Conservation (phyloP, 2,797 vertebrate species). For the Pygocentrus nattereri region DNA sequence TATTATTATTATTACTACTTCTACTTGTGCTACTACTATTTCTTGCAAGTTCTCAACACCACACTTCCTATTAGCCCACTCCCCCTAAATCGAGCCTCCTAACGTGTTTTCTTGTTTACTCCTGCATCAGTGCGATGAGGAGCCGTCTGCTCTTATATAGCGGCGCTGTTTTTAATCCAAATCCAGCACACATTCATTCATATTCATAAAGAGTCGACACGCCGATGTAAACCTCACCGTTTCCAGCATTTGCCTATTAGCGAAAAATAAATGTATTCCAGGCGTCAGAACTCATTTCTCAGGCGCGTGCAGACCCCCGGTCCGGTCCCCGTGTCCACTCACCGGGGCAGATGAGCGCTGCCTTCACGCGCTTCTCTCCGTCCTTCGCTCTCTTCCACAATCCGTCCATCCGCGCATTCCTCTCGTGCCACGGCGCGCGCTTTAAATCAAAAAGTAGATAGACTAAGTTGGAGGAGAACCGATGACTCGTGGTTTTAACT, state of each 20-base stretch:
- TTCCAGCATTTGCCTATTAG: not conserved
- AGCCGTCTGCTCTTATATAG: not conserved
- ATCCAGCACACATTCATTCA: not conserved
- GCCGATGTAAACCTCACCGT: not conserved
- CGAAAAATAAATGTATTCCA: not conserved
- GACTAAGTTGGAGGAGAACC: not conserved
- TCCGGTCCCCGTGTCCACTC: not conserved
- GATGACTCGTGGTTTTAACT: not conserved
- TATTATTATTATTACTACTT: not conserved
- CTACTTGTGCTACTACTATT: not conserved
- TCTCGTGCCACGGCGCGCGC: not conserved
- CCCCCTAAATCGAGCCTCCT: not conserved
- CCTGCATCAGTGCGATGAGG: not conserved
- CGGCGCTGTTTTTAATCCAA: not conserved
- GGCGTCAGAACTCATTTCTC: not conserved
- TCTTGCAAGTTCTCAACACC: not conserved
- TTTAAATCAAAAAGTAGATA: not conserved
- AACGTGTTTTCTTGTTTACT: not conserved
- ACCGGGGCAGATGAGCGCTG: not conserved
- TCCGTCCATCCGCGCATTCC: slow-evolving; percentile 8
- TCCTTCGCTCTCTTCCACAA: not conserved
- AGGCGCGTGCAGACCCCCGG: not conserved
- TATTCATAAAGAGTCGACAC: not conserved
- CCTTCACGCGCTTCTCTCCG: not conserved
- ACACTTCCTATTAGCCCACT: slow-evolving; percentile 8